A percentile compares a stretch with the other conserved stretches of the same genome.
These are phyloP conservation scores for Daubentonia madagascariensis DNA, from an alignment of 2,113 vertebrate genomes.

Conservation along the genomic window DNA sequence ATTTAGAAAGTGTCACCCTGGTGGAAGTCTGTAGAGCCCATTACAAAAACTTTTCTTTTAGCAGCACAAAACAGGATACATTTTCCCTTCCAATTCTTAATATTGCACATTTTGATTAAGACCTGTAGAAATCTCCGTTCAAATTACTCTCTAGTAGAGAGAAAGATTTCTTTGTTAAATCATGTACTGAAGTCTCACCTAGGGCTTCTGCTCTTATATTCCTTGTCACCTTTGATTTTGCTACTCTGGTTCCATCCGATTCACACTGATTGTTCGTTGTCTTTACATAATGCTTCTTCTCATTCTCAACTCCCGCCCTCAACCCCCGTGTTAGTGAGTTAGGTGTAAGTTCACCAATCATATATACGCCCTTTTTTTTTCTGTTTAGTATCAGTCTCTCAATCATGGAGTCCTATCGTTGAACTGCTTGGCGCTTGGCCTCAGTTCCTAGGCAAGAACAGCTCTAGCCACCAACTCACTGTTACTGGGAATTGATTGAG, in stretches of 20 bases:
- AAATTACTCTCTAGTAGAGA: background rate
- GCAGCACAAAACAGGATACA: background rate
- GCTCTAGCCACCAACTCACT: background rate
- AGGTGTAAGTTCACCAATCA: background rate
- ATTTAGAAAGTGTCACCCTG: background rate
- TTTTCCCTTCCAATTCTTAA: background rate
- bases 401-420: background rate
- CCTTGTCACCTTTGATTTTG: background rate
- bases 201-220: background rate
- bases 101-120: background rate
- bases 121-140: background rate
- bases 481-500: background rate
- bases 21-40: background rate
- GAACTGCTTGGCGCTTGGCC: background rate
- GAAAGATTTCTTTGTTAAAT: background rate
- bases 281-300: background rate
- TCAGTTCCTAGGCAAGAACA: background rate
- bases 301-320: background rate
- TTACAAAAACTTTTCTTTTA: background rate
- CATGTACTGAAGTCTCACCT: background rate
- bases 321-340: background rate
- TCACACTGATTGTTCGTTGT: background rate
- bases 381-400: background rate
- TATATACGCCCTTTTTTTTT: background rate
- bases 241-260: background rate